Conservation (phyloP, 2,888 invertebrate genomes). For the Ormyrus rosae region DNA sequence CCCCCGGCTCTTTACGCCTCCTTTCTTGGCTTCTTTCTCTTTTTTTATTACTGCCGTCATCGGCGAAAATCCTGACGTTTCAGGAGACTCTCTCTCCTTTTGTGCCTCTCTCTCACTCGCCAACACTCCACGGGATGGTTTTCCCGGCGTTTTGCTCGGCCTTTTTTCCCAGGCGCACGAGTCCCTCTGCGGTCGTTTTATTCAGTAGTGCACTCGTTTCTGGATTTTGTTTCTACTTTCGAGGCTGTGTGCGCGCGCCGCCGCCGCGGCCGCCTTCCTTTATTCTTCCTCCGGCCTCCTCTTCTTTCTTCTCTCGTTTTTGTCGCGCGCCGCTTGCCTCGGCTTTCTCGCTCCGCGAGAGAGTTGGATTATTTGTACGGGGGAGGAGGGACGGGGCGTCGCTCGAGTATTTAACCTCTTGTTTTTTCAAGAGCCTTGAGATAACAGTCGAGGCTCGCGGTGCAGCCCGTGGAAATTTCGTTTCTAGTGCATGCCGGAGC, state of each 20-base stretch:
- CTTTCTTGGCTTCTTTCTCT: background rate
- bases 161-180: background rate
- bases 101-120: slow-evolving; percentile 18
- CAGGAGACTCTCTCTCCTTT: slow-evolving; percentile 17
- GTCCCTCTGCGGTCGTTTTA: slow-evolving; percentile 39
- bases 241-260: background rate
- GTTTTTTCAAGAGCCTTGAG: slow-evolving; percentile 44
- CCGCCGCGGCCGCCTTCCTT: background rate
- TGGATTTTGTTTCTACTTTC: background rate
- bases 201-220: slow-evolving; percentile 40
- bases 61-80: slow-evolving; percentile 35
- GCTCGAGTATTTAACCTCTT: slow-evolving; percentile 50
- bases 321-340: background rate
- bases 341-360: background rate
- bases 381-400: background rate
- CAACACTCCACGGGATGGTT: slow-evolving; percentile 4
- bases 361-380: slow-evolving; percentile 35
- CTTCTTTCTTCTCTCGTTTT: background rate
- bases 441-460: slow-evolving; percentile 19
- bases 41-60: slow-evolving; percentile 39
- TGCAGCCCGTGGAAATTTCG: too few relatives aligned
- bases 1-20: background rate
- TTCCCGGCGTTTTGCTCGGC: background rate
- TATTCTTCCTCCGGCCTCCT: background rate
- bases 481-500: too few relatives aligned